Evolutionary conservation across 1,140 invertebrate species (phyloP).

Genomic region (Caenorhabditis inopinata): DNA sequence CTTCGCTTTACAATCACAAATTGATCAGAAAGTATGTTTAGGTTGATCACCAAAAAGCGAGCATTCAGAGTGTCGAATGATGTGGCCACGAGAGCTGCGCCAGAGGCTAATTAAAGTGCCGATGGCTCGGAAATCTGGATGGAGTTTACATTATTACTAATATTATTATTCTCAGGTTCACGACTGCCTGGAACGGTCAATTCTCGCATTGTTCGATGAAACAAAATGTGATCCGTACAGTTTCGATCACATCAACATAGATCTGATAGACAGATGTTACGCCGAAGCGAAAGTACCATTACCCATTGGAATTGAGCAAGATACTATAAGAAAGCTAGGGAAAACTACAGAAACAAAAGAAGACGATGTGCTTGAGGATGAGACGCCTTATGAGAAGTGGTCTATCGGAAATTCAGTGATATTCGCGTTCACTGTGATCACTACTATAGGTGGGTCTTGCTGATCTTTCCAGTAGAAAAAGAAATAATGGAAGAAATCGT

Average conservation of each 20-base stretch:
- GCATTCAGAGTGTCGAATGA: too few relatives aligned
- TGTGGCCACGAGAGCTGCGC: too few relatives aligned
- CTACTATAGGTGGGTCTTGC: constrained; percentile 43
- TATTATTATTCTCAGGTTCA: not conserved
- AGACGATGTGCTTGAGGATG: not conserved
- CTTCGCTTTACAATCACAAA: too few relatives aligned
- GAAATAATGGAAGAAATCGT: too few relatives aligned
- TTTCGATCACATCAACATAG: constrained; percentile 3
- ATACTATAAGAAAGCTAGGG: not conserved
- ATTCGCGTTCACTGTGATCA: constrained; percentile 51
- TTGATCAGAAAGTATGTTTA: too few relatives aligned
- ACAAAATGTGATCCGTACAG: constrained; percentile 6
- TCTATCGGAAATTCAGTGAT: constrained; percentile 47
- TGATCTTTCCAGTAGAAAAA: too few relatives aligned
- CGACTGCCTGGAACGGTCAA: not conserved
- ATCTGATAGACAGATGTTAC: not conserved
- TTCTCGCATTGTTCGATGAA: not conserved
- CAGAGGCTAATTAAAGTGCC: too few relatives aligned
- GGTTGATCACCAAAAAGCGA: too few relatives aligned
- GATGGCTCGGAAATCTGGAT: too few relatives aligned
- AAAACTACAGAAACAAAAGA: not conserved
- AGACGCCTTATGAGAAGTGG: constrained; percentile 29
- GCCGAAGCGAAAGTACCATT: constrained; percentile 1
- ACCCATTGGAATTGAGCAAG: not conserved
- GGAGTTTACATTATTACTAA: too few relatives aligned